Evolutionary conservation across 2,113 vertebrate species (phyloP).

Genomic region (Anolis sagrei): DNA sequence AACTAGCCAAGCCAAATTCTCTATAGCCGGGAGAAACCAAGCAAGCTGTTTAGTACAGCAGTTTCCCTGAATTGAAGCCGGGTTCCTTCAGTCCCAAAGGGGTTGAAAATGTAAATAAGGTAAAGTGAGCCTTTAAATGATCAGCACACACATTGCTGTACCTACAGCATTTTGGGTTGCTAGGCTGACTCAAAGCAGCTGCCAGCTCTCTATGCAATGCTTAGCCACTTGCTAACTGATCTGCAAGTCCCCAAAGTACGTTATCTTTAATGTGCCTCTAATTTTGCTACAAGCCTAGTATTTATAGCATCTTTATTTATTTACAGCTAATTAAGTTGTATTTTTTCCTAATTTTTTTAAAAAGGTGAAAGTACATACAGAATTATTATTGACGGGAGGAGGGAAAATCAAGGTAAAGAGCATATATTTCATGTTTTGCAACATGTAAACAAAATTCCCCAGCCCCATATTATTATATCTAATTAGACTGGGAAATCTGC

Average conservation of each 20-base stretch:
- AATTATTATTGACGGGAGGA: slow-evolving; percentile 24
- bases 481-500: slow-evolving; percentile 75
- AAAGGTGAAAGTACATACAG: not conserved
- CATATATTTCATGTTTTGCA: slow-evolving; percentile 61
- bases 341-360: not conserved
- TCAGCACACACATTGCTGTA: slow-evolving; percentile 54
- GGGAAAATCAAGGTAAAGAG: not conserved
- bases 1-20: slow-evolving; percentile 6
- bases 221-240: slow-evolving; percentile 66
- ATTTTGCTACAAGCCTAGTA: slow-evolving; percentile 73
- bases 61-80: slow-evolving; percentile 31
- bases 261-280: slow-evolving; percentile 73
- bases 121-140: slow-evolving; percentile 55
- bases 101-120: slow-evolving; percentile 57
- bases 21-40: slow-evolving; percentile 1
- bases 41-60: not conserved
- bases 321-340: slow-evolving; percentile 63
- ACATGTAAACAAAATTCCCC: slow-evolving; percentile 62
- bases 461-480: slow-evolving; percentile 68
- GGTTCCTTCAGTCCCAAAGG: slow-evolving; percentile 42
- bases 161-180: slow-evolving; percentile 66
- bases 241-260: slow-evolving; percentile 69
- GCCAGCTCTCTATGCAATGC: slow-evolving; percentile 62
- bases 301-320: slow-evolving; percentile 71
- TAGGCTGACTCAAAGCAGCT: slow-evolving; percentile 70